Conservation (phyloP, 2,888 invertebrate species). For the Laspeyria flexula region DNA sequence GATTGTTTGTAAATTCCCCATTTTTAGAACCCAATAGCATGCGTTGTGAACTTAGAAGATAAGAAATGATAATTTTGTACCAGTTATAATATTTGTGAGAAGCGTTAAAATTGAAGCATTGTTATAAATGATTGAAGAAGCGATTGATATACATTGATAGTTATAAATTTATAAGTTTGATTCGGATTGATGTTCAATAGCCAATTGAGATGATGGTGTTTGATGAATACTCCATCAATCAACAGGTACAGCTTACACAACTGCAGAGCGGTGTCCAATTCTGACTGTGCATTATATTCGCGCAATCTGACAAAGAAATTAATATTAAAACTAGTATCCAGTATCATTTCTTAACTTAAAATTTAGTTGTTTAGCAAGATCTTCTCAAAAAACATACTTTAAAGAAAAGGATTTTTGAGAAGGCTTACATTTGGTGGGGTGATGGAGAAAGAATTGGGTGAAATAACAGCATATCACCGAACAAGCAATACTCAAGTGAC, state of each 20-base stretch:
- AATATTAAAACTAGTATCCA: slow-evolving; percentile 28
- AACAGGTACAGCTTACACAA: slow-evolving; percentile 43
- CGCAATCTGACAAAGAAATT: slow-evolving; percentile 46
- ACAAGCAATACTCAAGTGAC: slow-evolving; percentile 15
- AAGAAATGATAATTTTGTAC: slow-evolving; percentile 44
- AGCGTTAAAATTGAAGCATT: not conserved
- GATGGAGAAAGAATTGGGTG: too few species aligned
- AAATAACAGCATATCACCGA: not conserved
- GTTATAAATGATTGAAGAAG: not conserved
- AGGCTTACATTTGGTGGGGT: too few species aligned
- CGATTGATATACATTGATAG: not conserved
- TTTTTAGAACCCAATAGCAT: slow-evolving; percentile 8
- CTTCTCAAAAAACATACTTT: not conserved
- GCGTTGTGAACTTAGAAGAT: slow-evolving; percentile 10
- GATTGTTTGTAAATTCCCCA: not conserved
- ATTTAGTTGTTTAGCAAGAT: not conserved
- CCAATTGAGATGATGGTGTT: slow-evolving; percentile 1
- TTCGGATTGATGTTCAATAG: slow-evolving; percentile 3
- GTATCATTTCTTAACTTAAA: slow-evolving; percentile 41
- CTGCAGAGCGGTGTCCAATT: slow-evolving; percentile 45
- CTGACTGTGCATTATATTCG: slow-evolving; percentile 46
- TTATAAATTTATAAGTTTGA: slow-evolving; percentile 1
- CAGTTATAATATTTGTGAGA: slow-evolving; percentile 18
- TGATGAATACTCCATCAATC: slow-evolving; percentile 24
- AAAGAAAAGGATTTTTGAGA: not conserved